Evolutionary conservation across 2,888 invertebrate genomes (phyloP).

Genomic region (Leptopilina syphax): DNA sequence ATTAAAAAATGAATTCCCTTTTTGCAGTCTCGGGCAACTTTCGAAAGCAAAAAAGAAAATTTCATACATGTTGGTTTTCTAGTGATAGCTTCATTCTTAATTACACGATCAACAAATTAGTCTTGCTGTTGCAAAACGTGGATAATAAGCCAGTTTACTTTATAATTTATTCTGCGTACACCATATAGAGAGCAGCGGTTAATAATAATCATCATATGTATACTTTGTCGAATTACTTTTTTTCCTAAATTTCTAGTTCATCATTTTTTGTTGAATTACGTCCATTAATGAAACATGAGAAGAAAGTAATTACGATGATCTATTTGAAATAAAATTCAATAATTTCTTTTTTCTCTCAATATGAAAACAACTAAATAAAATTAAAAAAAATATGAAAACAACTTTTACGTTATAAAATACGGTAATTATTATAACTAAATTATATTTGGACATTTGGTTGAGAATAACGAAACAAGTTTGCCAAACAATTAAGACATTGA

Average conservation of each 20-base stretch:
- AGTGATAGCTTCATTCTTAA: constrained; percentile 11
- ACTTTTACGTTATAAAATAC: too few relatives aligned
- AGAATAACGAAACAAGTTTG: too few relatives aligned
- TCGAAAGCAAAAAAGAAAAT: background rate
- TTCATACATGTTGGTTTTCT: constrained; percentile 5
- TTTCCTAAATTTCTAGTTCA: background rate
- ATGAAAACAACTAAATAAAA: too few relatives aligned
- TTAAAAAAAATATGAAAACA: too few relatives aligned
- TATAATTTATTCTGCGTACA: constrained; percentile 1
- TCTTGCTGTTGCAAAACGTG: constrained; percentile 4
- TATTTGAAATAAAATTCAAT: too few relatives aligned
- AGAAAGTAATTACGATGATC: too few relatives aligned
- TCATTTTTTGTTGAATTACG: background rate
- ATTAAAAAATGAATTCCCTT: too few relatives aligned
- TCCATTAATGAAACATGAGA: background rate
- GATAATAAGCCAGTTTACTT: constrained; percentile 5
- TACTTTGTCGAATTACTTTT: background rate
- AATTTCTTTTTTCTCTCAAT: too few relatives aligned
- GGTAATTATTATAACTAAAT: too few relatives aligned
- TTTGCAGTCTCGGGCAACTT: background rate
- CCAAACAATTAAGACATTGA: too few relatives aligned
- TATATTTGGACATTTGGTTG: too few relatives aligned
- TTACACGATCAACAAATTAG: constrained; percentile 2
- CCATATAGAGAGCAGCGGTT: background rate
- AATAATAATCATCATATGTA: background rate